Base-by-base conservation (phyloP, 2,797 vertebrate genomes). In the Enteromius afrohamiltoni region DNA sequence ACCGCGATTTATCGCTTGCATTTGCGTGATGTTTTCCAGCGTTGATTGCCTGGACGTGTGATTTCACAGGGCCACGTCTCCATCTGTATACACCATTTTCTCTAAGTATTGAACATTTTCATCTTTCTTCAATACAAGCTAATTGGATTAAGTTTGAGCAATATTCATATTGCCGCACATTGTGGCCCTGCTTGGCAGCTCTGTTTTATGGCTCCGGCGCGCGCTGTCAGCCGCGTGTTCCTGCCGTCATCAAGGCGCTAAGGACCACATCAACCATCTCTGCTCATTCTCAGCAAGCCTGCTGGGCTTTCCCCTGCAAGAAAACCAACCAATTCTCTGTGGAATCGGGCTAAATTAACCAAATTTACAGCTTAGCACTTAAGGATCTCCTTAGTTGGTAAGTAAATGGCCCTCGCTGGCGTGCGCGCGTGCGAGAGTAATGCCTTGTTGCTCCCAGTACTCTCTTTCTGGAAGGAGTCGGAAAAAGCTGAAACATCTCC, bases 281-380 rank as follows among this genome's bases (percentile, higher is more conserved):
- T 51, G 90, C 92, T 92, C 90, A 92, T 93, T 93, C 93, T 92
- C 93, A 90, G 91, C 91, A 92, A 92, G 92, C 92, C 92, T 92
- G 92, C 92, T 92, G 86, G 89, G 85, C 87, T 93, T 94, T 92
- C 88, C 91, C 89, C 91, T 87, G 89, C 91, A 93, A 92, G 90
- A 92, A 94, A 94, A 92, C 84, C 89, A 93, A 92, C 90, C 91
- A 86, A 92, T 93, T 91, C 92, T 87, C 91, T 88, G 90, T 90
- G 88, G 94, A 94, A 93, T 92, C 89, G 26, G 89, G 94, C 94
- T 94, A 95, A 93, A 95, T 95, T 93, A 95, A 92, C 92, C 93
- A 92, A 94, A 95, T 94, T 94, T 95, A 95, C 92, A 93, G 92
- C 93, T 93, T 91, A 92, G 92, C 94, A 93, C 93, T 95, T 93